A percentile compares a stretch with the other conserved stretches of the same genome.
phyloP scores from a whole-genome alignment of 2,797 vertebrate genomes.

The Pangasius sanitwongsei region DNA sequence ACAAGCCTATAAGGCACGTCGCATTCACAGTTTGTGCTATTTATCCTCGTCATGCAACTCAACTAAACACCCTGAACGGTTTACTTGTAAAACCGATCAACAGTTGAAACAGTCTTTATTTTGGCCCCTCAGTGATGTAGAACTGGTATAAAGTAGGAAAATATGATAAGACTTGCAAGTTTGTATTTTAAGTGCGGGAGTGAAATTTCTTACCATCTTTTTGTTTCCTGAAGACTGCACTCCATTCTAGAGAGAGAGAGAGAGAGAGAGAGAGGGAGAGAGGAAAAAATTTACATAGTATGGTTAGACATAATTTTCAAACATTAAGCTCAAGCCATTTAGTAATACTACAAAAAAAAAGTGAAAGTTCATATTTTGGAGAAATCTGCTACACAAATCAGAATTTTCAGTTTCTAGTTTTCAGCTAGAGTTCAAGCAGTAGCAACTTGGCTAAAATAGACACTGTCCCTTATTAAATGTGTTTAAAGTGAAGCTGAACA shows the following conservation, averaged over 20 bases:
- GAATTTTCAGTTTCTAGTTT: background rate
- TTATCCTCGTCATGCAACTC: background rate
- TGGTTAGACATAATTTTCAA: background rate
- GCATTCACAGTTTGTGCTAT: background rate
- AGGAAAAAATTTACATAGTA: background rate
- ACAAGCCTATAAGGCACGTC: background rate
- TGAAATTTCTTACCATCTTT: constrained; percentile 71
- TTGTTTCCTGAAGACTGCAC: constrained; percentile 72
- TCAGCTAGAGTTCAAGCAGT: background rate
- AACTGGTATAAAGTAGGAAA: background rate
- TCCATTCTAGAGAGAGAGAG: constrained; percentile 74
- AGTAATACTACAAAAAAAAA: background rate
- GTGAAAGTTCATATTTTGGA: background rate
- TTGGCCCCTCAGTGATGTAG: background rate
- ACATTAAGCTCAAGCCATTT: background rate
- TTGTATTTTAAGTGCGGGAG: background rate
- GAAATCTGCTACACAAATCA: background rate
- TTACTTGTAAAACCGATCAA: too few relatives aligned
- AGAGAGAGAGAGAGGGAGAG: background rate
- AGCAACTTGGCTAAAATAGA: background rate
- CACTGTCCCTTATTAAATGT: too few relatives aligned
- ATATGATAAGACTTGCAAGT: background rate
- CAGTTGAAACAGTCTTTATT: background rate
- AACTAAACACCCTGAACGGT: too few relatives aligned
- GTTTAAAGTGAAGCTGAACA: background rate